Percentiles rank a stretch among this genome's conserved stretches.
These are phyloP conservation scores for Siphlonurus alternatus DNA, from an alignment of 2,888 invertebrate species.

Conservation along the genomic window DNA sequence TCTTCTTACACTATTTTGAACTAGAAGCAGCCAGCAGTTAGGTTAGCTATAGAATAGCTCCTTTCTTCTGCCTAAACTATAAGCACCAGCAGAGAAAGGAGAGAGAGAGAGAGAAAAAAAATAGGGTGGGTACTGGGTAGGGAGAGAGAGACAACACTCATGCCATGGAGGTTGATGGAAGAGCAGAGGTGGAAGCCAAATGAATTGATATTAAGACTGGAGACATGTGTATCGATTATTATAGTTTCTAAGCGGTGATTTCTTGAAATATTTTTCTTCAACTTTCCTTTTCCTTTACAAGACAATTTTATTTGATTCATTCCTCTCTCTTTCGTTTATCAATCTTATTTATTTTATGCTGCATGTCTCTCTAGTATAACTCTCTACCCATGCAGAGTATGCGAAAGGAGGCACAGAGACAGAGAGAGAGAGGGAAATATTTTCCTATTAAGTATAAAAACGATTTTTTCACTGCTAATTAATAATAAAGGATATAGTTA, in stretches of 20 bases:
- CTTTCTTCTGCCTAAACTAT: no score
- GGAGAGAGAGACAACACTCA: not conserved
- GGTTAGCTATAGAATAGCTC: not conserved
- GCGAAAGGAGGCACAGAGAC: not conserved
- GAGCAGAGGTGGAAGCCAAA: not conserved
- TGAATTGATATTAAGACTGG: not conserved
- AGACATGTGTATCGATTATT: not conserved
- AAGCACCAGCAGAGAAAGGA: not conserved
- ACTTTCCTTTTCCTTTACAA: not conserved
- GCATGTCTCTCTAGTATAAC: no score
- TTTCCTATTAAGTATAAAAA: no score
- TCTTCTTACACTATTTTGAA: no score
- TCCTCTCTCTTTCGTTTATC: not conserved
- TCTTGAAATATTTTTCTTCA: not conserved
- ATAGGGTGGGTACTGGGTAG: not conserved
- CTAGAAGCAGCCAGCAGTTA: no score
- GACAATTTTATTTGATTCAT: not conserved
- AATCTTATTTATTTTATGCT: not conserved
- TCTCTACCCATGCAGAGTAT: not conserved
- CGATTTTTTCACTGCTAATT: no score
- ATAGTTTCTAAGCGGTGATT: not conserved
- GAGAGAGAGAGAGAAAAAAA: not conserved
- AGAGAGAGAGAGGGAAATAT: no score
- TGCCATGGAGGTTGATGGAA: no score
- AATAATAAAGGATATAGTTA: no score